Evolutionary conservation across 2,113 vertebrate species (phyloP).

Genomic region (Sphyrna mokarran): DNA sequence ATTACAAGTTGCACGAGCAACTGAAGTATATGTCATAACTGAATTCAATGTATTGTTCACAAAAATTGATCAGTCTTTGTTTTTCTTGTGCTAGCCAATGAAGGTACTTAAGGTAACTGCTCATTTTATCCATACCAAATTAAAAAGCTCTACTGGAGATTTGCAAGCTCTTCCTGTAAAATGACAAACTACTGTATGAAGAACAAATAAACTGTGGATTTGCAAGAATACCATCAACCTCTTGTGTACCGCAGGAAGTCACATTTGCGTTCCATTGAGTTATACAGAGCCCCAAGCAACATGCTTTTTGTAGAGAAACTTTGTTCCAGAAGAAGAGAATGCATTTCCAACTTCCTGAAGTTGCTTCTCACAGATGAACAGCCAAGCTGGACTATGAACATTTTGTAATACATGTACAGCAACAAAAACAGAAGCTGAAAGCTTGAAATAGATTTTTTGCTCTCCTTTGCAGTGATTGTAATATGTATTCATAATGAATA

Average conservation of each 20-base stretch:
- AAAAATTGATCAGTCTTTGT: background rate
- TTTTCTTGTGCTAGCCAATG: background rate
- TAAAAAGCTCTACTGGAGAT: constrained; percentile 8
- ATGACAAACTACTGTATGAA: background rate
- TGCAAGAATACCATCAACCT: background rate
- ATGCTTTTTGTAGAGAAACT: constrained; percentile 12
- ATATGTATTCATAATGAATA: constrained; percentile 12
- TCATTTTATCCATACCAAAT: constrained; percentile 16
- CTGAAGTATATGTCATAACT: background rate
- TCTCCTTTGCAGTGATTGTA: constrained; percentile 25
- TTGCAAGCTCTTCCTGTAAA: background rate
- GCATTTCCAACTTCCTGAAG: background rate
- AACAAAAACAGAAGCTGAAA: constrained; percentile 2
- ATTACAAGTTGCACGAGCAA: background rate
- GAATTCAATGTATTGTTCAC: background rate
- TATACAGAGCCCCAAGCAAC: constrained; percentile 5
- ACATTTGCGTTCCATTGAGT: constrained; percentile 20
- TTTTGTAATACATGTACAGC: constrained; percentile 18
- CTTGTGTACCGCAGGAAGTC: background rate
- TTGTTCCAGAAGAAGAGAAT: constrained; percentile 13
- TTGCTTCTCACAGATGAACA: background rate
- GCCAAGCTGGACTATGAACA: constrained; percentile 1
- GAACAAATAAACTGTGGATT: background rate
- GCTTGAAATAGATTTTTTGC: constrained; percentile 9
- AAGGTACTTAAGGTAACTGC: background rate